Conservation (phyloP, 2,113 vertebrate genomes). For the Collichthys lucidus region DNA sequence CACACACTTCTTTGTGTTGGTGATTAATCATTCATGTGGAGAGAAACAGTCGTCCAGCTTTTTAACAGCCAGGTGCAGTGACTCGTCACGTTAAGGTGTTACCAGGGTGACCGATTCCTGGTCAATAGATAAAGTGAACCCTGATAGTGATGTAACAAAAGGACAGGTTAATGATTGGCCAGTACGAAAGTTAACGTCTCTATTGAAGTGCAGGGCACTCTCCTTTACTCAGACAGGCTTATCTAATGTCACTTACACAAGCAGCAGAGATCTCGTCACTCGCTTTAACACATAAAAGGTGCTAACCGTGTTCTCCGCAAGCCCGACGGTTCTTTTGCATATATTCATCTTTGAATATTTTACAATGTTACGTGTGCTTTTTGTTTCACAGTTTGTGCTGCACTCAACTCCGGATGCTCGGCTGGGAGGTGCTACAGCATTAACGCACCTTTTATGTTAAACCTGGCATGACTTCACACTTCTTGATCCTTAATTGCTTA, state of each 20-base stretch:
- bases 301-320: not conserved
- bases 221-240: constrained; percentile 7
- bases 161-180: constrained; percentile 42
- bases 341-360: constrained; percentile 50
- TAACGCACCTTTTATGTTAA: constrained; percentile 27
- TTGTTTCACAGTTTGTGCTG: constrained; percentile 35
- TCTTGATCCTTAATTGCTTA: constrained; percentile 5
- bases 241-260: not conserved
- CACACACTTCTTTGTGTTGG: constrained; percentile 18
- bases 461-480: constrained; percentile 32
- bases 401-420: constrained; percentile 29
- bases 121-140: not conserved
- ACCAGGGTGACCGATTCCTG: constrained; percentile 38
- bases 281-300: constrained; percentile 10
- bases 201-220: constrained; percentile 7
- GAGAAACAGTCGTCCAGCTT: constrained; percentile 42
- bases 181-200: constrained; percentile 11
- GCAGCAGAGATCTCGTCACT: not conserved
- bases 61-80: constrained; percentile 37
- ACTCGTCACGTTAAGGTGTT: constrained; percentile 41
- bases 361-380: not conserved
- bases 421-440: constrained; percentile 6
- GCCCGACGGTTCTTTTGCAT: constrained; percentile 28
- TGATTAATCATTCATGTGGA: constrained; percentile 72
- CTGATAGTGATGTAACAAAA: constrained; percentile 28